Conservation (phyloP, 2,797 vertebrate species). For the Somateria mollissima region DNA sequence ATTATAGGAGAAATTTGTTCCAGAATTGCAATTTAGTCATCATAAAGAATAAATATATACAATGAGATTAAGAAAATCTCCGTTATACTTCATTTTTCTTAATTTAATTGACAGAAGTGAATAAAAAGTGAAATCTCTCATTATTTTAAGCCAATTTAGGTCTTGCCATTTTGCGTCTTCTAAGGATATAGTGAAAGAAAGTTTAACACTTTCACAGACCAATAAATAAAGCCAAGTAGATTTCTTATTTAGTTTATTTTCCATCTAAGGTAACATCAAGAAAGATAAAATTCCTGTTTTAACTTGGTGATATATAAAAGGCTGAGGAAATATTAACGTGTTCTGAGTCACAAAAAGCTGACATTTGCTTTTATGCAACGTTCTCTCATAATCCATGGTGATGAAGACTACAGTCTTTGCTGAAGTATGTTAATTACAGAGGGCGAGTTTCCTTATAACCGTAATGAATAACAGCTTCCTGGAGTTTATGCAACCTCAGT, state of each 20-base stretch:
- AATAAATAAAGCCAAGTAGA: neutral
- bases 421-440: constrained; percentile 31
- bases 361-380: neutral
- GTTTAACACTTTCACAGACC: neutral
- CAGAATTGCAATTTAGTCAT: neutral
- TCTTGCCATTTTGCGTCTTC: neutral
- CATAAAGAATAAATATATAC: neutral
- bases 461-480: constrained; percentile 1
- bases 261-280: neutral
- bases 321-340: constrained; percentile 13
- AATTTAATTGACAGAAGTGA: neutral
- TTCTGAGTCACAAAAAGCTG: constrained; percentile 46
- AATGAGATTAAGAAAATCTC: neutral
- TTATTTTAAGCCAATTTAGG: neutral
- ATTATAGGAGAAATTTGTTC: neutral
- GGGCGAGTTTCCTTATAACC: neutral
- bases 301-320: neutral
- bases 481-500: neutral
- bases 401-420: neutral
- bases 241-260: neutral
- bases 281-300: neutral
- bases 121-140: neutral
- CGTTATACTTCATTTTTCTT: neutral
- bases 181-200: neutral
- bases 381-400: neutral